Percentiles rank a stretch among this genome's conserved stretches.
Evolutionary conservation across 2,113 vertebrate species (phyloP).

Genomic region (Hemichromis elongatus): DNA sequence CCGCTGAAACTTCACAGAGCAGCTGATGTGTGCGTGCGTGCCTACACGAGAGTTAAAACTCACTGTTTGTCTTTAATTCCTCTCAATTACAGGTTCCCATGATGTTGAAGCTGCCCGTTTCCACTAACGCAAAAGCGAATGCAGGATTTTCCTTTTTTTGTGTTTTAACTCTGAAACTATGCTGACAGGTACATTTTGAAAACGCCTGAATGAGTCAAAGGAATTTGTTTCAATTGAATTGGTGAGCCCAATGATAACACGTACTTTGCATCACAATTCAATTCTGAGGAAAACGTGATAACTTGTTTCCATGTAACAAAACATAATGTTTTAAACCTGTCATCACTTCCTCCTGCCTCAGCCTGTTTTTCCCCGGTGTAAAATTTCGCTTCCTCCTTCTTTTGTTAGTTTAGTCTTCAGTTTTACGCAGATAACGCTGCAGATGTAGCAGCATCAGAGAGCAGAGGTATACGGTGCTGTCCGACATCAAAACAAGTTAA

Average conservation of each 20-base stretch:
- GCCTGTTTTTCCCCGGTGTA: not conserved
- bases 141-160: not conserved
- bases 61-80: constrained; percentile 54
- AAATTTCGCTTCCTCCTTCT: not conserved
- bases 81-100: constrained; percentile 45
- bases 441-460: not conserved
- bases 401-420: not conserved
- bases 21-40: constrained; percentile 9
- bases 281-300: not conserved
- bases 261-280: not conserved
- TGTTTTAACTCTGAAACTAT: not conserved
- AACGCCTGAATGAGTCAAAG: not conserved
- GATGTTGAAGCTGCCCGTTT: constrained; percentile 16
- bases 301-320: not conserved
- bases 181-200: not conserved
- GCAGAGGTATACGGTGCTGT: not conserved
- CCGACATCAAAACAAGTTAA: constrained; percentile 44
- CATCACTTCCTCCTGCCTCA: not conserved
- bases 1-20: constrained; percentile 58
- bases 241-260: not conserved
- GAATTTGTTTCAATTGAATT: not conserved
- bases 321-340: not conserved
- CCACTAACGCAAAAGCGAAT: constrained; percentile 12
- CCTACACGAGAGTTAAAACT: constrained; percentile 9
- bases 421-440: not conserved